Base-by-base conservation (phyloP, 2,113 vertebrate genomes). In the Fregata magnificens region DNA sequence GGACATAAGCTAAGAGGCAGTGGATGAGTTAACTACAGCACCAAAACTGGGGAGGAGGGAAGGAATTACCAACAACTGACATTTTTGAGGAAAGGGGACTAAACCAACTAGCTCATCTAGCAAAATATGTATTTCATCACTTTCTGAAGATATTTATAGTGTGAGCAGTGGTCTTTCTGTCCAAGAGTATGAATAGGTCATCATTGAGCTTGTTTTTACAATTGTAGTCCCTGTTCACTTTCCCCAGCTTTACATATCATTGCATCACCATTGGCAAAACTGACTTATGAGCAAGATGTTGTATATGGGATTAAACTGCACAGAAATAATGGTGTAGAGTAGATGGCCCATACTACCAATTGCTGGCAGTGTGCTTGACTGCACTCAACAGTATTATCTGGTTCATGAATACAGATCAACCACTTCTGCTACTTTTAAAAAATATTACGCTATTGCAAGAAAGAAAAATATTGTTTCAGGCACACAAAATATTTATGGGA, bases 321-420 rank as follows among this genome's bases (percentile, higher is more conserved):
- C 47, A 86, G 74, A 80, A 96, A 90, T 85, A 94, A 91, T 24
- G 63, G 73, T 28, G 58, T 24, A 66, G 80, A 91, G 53, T 87
- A 95, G 84, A 94, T 88, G 90, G 87, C 71, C 89, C 94, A 69
- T 80, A n/a, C n/a, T 49, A 85, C 84, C 70, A 80, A 91, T 83
- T 86, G 62, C 82, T 73, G 67, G 63, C 38, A 65, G 28, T 52
- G 22, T 94, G 82, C 91, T 91, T 88, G 79, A 77, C 71, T 93
- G 91, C 79, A 81, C 58, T 94, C 78, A 80, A 61, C 87, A 87
- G 47, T 59, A 77, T 95, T 93, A 93, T 58, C 74, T 74, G 53
- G 74, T 91, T 97, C 89, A 95, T 90, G 84, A 95, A 95, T 96
- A 97, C 84, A 94, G 74, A 95, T 80, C 87, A 91, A 87, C 58